phyloP scores from a whole-genome alignment of 2,797 vertebrate genomes.

The Meriones psammophilus region DNA sequence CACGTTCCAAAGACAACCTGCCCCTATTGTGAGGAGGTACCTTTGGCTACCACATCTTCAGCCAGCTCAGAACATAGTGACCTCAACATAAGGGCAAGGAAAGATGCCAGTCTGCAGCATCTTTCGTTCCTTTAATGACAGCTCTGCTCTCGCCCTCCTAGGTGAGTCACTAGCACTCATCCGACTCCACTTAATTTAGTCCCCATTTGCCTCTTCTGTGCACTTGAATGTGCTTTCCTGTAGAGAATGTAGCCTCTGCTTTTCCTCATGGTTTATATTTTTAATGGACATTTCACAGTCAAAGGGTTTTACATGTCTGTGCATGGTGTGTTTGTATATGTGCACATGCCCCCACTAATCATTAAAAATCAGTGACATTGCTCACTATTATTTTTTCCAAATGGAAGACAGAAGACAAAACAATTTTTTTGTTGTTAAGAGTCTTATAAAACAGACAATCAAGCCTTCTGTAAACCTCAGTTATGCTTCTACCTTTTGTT shows the following conservation, averaged over 20 bases:
- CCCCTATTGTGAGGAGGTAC: neutral
- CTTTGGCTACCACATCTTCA: neutral
- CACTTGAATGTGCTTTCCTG: conserved; percentile 70
- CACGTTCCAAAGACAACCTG: neutral
- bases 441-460: conserved; percentile 20
- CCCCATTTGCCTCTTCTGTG: conserved; percentile 71
- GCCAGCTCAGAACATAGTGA: neutral
- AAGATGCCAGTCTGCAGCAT: neutral
- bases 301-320: conserved; percentile 40
- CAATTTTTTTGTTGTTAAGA: conserved; percentile 1
- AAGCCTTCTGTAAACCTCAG: neutral
- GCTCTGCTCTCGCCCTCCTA: neutral
- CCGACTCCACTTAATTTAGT: conserved; percentile 67
- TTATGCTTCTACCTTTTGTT: neutral
- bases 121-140: conserved; percentile 48
- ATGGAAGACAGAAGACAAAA: conserved; percentile 50
- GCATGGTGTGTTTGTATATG: neutral
- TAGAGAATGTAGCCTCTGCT: conserved; percentile 79
- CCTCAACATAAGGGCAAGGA: neutral
- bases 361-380: conserved; percentile 46
- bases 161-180: conserved; percentile 73
- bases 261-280: conserved; percentile 80
- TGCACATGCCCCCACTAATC: neutral
- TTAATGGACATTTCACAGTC: conserved; percentile 78
- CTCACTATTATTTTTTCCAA: conserved; percentile 50